Percentiles rank a stretch among this genome's conserved stretches.
These are phyloP conservation scores for Linurgus olivaceus DNA, from an alignment of 2,797 vertebrate genomes.

Conservation along the genomic window DNA sequence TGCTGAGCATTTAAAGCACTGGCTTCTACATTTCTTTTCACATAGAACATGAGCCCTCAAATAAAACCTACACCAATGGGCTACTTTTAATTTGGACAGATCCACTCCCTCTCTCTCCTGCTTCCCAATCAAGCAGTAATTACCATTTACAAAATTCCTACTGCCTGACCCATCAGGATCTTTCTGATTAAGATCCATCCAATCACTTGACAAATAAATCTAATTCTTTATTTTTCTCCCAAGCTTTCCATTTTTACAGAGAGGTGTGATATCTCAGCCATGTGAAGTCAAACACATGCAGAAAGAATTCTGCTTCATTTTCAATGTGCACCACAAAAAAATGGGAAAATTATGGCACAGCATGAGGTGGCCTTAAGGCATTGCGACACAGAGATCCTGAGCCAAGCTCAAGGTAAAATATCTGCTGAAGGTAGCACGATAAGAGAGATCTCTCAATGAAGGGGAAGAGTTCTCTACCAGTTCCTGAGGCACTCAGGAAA, in stretches of 20 bases:
- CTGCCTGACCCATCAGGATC: not conserved
- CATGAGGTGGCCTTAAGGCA: not conserved
- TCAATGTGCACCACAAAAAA: not conserved
- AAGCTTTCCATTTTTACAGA: not conserved
- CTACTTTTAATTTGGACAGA: not conserved
- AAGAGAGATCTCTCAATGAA: not conserved
- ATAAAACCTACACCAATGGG: not conserved
- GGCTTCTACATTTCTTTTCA: not conserved
- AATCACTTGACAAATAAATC: not conserved
- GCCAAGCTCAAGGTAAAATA: not conserved
- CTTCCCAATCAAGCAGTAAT: not conserved
- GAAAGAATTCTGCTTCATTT: not conserved
- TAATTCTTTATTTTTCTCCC: not conserved
- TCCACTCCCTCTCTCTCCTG: not conserved
- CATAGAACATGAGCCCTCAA: not conserved
- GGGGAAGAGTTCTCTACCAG: not conserved
- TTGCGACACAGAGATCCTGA: not conserved
- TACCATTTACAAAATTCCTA: not conserved
- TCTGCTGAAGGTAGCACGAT: fast-evolving
- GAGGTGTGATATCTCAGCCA: not conserved
- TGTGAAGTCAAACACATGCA: not conserved
- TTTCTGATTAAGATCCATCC: not conserved
- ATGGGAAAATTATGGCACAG: not conserved
- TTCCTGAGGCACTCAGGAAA: not conserved
- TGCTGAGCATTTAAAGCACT: not conserved